These are phyloP conservation scores for Rotaria magnacalcarata DNA, from an alignment of 2,888 invertebrate genomes.

Conservation along the genomic window DNA sequence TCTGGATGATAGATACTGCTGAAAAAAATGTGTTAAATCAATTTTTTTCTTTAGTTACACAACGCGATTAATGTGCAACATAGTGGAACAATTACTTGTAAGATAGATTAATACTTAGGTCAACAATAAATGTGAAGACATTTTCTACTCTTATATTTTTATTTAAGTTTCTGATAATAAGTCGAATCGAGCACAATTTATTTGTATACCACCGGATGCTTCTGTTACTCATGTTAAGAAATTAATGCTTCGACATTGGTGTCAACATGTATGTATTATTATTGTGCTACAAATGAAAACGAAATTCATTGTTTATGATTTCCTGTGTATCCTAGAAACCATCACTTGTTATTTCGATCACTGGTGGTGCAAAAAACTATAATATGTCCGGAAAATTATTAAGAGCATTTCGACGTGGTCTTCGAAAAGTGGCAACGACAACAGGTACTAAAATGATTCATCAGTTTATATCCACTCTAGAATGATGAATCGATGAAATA, in stretches of 20 bases:
- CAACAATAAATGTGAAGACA: too few species aligned
- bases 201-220: neutral
- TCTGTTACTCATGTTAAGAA: neutral
- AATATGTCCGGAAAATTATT: slow-evolving; percentile 55
- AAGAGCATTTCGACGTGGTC: slow-evolving; percentile 56
- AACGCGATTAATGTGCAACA: neutral
- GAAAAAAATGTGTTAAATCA: too few species aligned
- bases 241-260: neutral
- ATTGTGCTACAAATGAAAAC: neutral
- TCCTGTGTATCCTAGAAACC: slow-evolving; percentile 49
- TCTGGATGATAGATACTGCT: too few species aligned
- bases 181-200: slow-evolving; percentile 1
- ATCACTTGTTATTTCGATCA: slow-evolving; percentile 59
- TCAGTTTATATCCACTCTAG: too few species aligned
- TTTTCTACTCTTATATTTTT: neutral
- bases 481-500: too few species aligned
- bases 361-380: slow-evolving; percentile 59
- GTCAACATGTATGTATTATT: neutral
- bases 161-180: neutral
- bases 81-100: slow-evolving; percentile 1
- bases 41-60: neutral
- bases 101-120: neutral
- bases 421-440: slow-evolving; percentile 57
- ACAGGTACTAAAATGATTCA: slow-evolving; percentile 51
- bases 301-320: neutral